Percentiles rank a stretch among this genome's conserved stretches.
These are phyloP conservation scores for Trichoplusia ni DNA, from an alignment of 1,140 invertebrate species.

Conservation along the genomic window DNA sequence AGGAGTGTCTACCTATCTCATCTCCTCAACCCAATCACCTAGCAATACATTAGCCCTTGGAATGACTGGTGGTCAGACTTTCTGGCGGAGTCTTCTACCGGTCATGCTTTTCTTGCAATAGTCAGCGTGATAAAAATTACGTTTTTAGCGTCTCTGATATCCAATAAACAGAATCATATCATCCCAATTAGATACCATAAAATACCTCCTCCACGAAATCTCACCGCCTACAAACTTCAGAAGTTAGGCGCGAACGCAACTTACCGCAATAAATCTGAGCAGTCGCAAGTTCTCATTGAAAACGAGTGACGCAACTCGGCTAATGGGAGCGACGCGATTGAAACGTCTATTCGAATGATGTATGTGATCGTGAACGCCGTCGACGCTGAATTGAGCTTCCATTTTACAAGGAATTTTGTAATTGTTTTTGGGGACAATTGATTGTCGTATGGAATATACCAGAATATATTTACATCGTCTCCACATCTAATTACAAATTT, in stretches of 20 bases:
- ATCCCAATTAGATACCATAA: not conserved
- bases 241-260: slow-evolving; percentile 37
- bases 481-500: too few species aligned
- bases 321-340: slow-evolving; percentile 42
- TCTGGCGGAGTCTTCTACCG: too few species aligned
- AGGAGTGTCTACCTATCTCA: too few species aligned
- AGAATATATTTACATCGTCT: too few species aligned
- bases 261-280: slow-evolving; percentile 47
- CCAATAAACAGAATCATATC: not conserved
- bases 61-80: too few species aligned
- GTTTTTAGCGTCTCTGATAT: too few species aligned
- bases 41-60: too few species aligned
- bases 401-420: not conserved
- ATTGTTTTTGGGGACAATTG: slow-evolving; percentile 1
- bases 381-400: not conserved
- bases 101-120: too few species aligned
- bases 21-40: too few species aligned
- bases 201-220: not conserved
- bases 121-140: too few species aligned
- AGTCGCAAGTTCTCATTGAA: slow-evolving; percentile 39
- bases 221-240: not conserved
- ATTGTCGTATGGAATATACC: too few species aligned
- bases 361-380: not conserved
- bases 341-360: slow-evolving; percentile 28
- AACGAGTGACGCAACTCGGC: slow-evolving; percentile 38